Percentiles rank a stretch among this genome's conserved stretches.
Evolutionary conservation across 2,888 invertebrate genomes (phyloP).

Genomic region (Cylloceria caligata): DNA sequence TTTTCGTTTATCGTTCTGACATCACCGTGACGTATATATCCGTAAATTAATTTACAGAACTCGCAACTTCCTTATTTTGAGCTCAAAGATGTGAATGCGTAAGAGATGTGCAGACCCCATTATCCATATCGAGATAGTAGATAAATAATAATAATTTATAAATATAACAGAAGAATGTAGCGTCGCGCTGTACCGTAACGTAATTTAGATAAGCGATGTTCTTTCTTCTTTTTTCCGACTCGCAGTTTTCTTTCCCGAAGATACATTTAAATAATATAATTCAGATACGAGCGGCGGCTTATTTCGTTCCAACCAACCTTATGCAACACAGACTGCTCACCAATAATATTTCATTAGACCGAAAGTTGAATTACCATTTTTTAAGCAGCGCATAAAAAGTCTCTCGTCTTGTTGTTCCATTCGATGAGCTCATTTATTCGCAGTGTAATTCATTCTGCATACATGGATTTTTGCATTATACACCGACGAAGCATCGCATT

Average conservation of each 20-base stretch:
- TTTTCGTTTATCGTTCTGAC: background rate
- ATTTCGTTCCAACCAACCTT: background rate
- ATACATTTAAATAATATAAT: conserved; percentile 51
- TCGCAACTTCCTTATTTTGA: conserved; percentile 26
- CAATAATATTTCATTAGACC: conserved; percentile 41
- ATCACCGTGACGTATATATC: background rate
- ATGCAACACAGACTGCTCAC: background rate
- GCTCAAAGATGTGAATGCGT: conserved; percentile 43
- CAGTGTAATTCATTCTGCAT: background rate
- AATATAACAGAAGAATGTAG: background rate
- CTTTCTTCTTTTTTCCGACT: background rate
- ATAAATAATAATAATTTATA: background rate
- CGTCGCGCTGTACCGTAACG: conserved; percentile 14
- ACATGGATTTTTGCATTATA: background rate
- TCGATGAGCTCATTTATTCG: background rate
- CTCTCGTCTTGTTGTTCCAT: background rate
- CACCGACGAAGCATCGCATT: conserved; percentile 1
- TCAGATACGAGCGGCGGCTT: conserved; percentile 7
- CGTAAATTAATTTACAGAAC: conserved; percentile 46
- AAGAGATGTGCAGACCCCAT: conserved; percentile 27
- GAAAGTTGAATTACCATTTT: conserved; percentile 61
- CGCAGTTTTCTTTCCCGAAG: conserved; percentile 24
- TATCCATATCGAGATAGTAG: conserved; percentile 23
- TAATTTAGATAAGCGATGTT: conserved; percentile 27
- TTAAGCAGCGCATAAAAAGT: conserved; percentile 7